Base-by-base conservation (phyloP, 2,113 vertebrate genomes). In the Typhlomys cinereus region DNA sequence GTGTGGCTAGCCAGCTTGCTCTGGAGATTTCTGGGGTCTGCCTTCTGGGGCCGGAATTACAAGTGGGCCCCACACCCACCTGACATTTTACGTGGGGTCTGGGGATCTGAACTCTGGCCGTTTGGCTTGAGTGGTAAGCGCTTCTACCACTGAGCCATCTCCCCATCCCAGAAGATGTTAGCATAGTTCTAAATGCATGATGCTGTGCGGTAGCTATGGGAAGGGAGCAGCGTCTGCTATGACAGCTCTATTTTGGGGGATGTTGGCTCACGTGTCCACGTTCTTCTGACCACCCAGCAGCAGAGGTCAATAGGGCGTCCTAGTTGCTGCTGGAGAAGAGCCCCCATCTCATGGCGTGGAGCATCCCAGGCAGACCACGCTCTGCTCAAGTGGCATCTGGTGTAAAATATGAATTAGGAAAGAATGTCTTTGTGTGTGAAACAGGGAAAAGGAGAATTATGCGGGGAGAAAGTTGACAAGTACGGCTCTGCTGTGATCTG, bases 401-500 rank as follows among this genome's bases (percentile, higher is more conserved):
- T 64, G 41, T 61, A 83, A 92, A 91, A 50, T 79, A 66, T 34
- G 57, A 79, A 92, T 92, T 90, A 92, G 92, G n/a, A n/a, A n/a
- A n/a, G 78, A 88, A 93, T 66, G 54, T 44, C 70, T n/a, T 79
- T 86, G 39, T 78, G 20, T 27, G 84, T 36, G 52, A 90, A 92
- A 89, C 79, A 79, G 90, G 75, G 84, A 66, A 88, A 52, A 66
- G 61, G 36, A 89, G 75, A 92, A 93, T 92, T 66, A 85, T 57
- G 41, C 80, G 87, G 89, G 85, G 75, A n/a, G 44, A 85, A 93
- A 94, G 86, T 18, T 79, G 75, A 92, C 83, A 92, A 57, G 84
- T 39, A 70, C 70, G 54, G 75, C 27, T 79, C 52, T 5, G 14
- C 31, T 9, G 76, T 82, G 78, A 57, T 73, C 11, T 59, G 31